Evolutionary conservation across 2,888 invertebrate species (phyloP).

Genomic region (Nomada lathburiana): DNA sequence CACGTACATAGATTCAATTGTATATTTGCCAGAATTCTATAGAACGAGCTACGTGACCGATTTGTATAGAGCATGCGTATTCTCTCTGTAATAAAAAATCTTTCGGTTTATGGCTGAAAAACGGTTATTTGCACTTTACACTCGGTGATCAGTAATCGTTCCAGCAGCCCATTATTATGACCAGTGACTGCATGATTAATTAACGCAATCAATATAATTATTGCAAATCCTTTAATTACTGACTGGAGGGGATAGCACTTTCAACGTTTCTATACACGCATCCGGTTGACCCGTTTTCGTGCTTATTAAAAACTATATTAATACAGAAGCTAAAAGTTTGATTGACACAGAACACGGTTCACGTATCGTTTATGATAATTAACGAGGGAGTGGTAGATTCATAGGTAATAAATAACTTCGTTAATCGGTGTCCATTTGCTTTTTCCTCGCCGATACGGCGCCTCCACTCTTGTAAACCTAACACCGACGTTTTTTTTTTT

Average conservation of each 20-base stretch:
- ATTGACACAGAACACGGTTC: conserved; percentile 21
- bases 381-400: conserved; percentile 26
- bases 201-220: neutral
- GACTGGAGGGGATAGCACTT: neutral
- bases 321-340: conserved; percentile 15
- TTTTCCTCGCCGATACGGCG: neutral
- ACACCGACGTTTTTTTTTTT: neutral
- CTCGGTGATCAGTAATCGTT: no score
- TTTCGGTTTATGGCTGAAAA: no score
- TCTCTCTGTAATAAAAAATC: no score
- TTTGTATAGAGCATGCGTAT: no score
- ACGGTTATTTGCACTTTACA: no score
- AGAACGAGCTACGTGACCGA: no score
- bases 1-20: no score
- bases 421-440: conserved; percentile 16
- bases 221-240: neutral
- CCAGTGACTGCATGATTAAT: neutral
- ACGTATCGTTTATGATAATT: conserved; percentile 40
- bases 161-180: no score
- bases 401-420: conserved; percentile 17
- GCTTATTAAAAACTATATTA: conserved; percentile 13
- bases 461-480: neutral
- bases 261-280: neutral
- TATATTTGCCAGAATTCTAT: no score
- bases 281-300: neutral